Percentiles rank a stretch among this genome's conserved stretches.
phyloP scores from a whole-genome alignment of 53 echinoderm and acorn worm species.

The Temnopleurus reevesii region DNA sequence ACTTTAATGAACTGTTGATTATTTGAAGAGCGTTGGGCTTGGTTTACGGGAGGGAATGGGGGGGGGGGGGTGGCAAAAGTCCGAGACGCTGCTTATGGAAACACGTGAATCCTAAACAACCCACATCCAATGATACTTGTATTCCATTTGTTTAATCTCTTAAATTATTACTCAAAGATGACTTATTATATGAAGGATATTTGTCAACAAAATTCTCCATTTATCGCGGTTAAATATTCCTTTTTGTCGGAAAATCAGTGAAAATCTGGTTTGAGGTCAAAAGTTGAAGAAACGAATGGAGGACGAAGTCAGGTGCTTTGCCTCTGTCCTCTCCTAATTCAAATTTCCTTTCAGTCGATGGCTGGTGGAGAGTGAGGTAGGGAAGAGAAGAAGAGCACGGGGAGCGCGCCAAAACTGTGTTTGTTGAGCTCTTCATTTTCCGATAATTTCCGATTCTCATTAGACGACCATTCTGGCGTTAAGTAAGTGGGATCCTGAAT shows the following conservation, averaged over 20 bases:
- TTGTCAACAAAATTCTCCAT: neutral
- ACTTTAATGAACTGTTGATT: neutral
- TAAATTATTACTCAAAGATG: too few relatives aligned
- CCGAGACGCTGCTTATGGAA: neutral
- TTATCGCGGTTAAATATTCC: neutral
- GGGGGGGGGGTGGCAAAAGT: neutral
- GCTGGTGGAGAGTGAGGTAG: neutral
- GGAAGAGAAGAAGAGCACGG: neutral
- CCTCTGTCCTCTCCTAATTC: conserved; percentile 50
- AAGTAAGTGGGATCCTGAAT: conserved; percentile 8
- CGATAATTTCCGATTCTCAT: conserved; percentile 54
- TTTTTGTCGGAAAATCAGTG: neutral
- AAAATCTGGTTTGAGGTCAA: conserved; percentile 49
- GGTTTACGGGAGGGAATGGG: neutral
- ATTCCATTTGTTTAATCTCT: too few relatives aligned
- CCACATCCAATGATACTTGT: neutral
- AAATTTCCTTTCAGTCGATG: conserved; percentile 46
- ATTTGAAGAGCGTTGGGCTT: neutral
- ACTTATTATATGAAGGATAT: neutral
- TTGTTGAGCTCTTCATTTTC: conserved; percentile 56
- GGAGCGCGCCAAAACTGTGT: conserved; percentile 35
- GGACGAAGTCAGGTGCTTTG: conserved; percentile 48
- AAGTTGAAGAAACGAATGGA: conserved; percentile 23
- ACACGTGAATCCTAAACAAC: neutral
- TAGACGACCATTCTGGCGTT: conserved; percentile 47